These are phyloP conservation scores for Sphaerodactylus townsendi DNA, from an alignment of 2,113 vertebrate genomes.

Conservation along the genomic window DNA sequence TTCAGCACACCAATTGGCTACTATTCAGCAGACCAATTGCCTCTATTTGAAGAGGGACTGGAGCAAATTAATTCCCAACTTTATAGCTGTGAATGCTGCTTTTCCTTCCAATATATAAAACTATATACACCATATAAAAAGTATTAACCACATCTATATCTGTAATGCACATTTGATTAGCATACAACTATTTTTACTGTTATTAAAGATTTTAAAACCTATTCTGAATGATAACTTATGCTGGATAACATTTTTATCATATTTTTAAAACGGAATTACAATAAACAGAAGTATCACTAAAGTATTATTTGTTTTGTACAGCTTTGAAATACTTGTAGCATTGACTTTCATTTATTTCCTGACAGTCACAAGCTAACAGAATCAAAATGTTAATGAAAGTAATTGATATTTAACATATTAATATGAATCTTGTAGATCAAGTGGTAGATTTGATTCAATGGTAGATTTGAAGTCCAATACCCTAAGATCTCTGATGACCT, in stretches of 20 bases:
- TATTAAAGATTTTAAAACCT: not conserved
- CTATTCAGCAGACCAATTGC: too few species aligned
- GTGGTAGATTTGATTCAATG: not conserved
- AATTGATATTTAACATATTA: not conserved
- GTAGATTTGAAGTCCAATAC: conserved; percentile 9
- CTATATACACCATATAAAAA: too few species aligned
- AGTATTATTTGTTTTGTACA: not conserved
- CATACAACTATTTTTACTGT: not conserved
- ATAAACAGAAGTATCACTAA: not conserved
- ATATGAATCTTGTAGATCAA: not conserved
- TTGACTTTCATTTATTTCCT: not conserved
- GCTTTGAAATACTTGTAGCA: not conserved
- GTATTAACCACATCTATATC: not conserved
- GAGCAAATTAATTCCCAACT: too few species aligned
- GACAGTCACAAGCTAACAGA: not conserved
- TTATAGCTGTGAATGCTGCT: too few species aligned
- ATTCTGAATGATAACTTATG: not conserved
- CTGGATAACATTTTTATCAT: too few species aligned
- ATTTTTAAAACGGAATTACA: too few species aligned
- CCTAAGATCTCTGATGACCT: not conserved
- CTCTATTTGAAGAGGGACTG: too few species aligned
- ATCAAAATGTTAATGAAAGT: not conserved
- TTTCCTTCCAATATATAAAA: too few species aligned
- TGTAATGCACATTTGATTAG: not conserved
- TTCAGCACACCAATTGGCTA: too few species aligned